These are phyloP conservation scores for Megathymus violae DNA, from an alignment of 1,140 invertebrate genomes.

Conservation along the genomic window DNA sequence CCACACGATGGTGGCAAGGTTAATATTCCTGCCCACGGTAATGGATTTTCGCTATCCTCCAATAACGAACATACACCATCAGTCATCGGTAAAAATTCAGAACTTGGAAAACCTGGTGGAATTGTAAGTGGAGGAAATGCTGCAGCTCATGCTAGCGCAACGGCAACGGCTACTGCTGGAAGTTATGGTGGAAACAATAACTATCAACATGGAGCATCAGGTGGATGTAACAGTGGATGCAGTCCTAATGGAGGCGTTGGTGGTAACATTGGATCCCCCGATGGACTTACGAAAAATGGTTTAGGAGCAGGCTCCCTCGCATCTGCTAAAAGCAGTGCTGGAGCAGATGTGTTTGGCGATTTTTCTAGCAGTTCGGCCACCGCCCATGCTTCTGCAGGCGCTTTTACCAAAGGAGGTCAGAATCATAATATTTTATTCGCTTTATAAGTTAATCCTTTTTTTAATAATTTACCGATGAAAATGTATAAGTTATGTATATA, in stretches of 20 bases:
- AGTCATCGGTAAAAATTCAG: constrained; percentile 21
- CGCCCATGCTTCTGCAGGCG: constrained; percentile 66
- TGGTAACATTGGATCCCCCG: constrained; percentile 2
- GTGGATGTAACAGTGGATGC: constrained; percentile 46
- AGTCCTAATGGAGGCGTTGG: constrained; percentile 27
- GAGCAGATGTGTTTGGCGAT: constrained; percentile 51
- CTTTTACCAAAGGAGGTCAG: constrained; percentile 67
- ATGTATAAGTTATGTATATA: too few relatives aligned
- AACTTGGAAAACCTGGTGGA: constrained; percentile 17
- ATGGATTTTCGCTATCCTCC: not conserved
- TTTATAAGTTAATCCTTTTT: too few relatives aligned
- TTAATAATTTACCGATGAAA: too few relatives aligned
- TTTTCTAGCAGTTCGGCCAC: constrained; percentile 60
- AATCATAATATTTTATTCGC: constrained; percentile 7
- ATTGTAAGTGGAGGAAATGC: constrained; percentile 43
- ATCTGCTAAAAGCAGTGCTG: constrained; percentile 55
- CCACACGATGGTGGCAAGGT: constrained; percentile 59
- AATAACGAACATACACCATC: not conserved
- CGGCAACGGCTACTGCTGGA: constrained; percentile 40
- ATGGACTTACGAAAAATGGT: not conserved
- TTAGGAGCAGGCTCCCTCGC: constrained; percentile 41
- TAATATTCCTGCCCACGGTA: not conserved
- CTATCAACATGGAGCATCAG: constrained; percentile 5
- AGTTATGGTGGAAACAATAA: constrained; percentile 32
- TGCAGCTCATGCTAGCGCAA: constrained; percentile 47